Percentiles rank a stretch among this genome's conserved stretches.
phyloP scores from a whole-genome alignment of 2,113 vertebrate species.

The Amphiprion percula region DNA sequence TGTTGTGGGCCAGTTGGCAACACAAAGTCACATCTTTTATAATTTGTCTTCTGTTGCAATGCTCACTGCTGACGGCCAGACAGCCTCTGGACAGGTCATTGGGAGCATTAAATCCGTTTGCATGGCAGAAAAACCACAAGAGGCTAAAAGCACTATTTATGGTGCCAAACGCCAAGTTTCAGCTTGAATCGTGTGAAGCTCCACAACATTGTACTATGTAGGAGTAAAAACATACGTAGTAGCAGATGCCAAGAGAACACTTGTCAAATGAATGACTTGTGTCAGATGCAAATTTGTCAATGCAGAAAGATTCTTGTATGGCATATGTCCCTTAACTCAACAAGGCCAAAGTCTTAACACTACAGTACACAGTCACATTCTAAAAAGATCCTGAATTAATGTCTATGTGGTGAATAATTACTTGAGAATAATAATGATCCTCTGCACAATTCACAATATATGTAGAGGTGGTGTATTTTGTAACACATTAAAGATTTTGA shows the following conservation, averaged over 20 bases:
- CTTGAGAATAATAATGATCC: neutral
- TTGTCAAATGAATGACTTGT: neutral
- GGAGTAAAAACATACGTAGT: neutral
- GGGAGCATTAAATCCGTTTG: neutral
- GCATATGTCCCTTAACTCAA: neutral
- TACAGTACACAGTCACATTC: neutral
- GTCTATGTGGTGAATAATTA: too few relatives aligned
- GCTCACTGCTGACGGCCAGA: neutral
- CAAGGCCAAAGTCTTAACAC: neutral
- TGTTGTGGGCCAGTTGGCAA: neutral
- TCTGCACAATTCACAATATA: neutral
- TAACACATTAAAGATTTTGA: too few relatives aligned
- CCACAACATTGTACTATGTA: neutral
- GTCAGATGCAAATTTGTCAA: neutral
- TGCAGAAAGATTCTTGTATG: neutral
- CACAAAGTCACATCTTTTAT: neutral
- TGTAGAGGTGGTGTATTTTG: neutral
- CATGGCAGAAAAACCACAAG: neutral
- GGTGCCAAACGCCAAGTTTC: conserved; percentile 4
- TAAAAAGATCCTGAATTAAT: neutral
- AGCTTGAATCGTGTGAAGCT: neutral
- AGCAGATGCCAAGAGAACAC: conserved; percentile 2
- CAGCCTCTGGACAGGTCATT: conserved; percentile 6
- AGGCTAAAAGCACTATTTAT: neutral
- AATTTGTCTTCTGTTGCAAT: neutral